These are phyloP conservation scores for Semicossyphus pulcher DNA, from an alignment of 2,113 vertebrate species.

Conservation along the genomic window DNA sequence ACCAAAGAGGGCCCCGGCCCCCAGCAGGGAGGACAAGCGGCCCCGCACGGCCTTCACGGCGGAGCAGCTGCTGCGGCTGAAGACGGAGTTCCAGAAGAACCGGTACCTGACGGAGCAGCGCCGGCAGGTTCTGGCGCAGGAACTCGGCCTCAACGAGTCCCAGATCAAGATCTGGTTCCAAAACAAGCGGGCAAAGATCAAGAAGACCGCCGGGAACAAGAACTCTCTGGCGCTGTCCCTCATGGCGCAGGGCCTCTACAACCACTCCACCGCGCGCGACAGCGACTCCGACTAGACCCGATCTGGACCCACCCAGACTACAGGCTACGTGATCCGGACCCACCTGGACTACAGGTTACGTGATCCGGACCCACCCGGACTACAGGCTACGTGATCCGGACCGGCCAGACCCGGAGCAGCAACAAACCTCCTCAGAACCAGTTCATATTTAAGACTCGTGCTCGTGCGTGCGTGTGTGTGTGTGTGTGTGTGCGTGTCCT, in stretches of 20 bases:
- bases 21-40: constrained; percentile 88
- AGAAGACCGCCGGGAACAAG: constrained; percentile 88
- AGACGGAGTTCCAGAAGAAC: constrained; percentile 90
- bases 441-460: constrained; percentile 83
- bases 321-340: too few species aligned
- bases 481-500: constrained; percentile 75
- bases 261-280: constrained; percentile 89
- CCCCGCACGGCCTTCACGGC: constrained; percentile 91
- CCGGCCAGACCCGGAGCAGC: constrained; percentile 55
- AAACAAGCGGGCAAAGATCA: constrained; percentile 94
- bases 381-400: too few species aligned
- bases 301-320: too few species aligned
- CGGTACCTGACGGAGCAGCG: constrained; percentile 92
- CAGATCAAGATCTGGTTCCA: constrained; percentile 97
- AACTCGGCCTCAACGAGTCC: constrained; percentile 91
- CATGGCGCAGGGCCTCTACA: constrained; percentile 93
- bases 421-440: constrained; percentile 87
- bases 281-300: constrained; percentile 91
- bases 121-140: constrained; percentile 87
- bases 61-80: constrained; percentile 90
- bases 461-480: too few species aligned
- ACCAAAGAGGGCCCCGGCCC: constrained; percentile 80
- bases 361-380: too few species aligned
- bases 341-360: too few species aligned
- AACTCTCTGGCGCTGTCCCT: constrained; percentile 89